Evolutionary conservation across 2,888 invertebrate species (phyloP).

Genomic region (Phaonia tiefii): DNA sequence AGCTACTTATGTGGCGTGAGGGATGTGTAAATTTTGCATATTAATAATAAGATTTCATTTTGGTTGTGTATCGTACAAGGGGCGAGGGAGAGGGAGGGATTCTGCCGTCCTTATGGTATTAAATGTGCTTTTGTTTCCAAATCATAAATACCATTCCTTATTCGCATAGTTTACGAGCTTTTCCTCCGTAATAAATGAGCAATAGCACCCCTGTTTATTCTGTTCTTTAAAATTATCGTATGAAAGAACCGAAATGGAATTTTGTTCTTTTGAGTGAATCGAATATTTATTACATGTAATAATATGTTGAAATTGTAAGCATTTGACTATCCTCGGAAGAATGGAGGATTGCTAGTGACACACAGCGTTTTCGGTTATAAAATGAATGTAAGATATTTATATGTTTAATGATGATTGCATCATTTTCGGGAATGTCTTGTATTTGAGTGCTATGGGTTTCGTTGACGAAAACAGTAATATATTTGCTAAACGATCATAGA

Average conservation of each 20-base stretch:
- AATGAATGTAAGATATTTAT: no score
- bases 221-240: slow-evolving; percentile 41
- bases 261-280: slow-evolving; percentile 54
- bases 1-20: slow-evolving; percentile 15
- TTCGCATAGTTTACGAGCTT: slow-evolving; percentile 39
- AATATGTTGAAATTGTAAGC: not conserved
- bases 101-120: slow-evolving; percentile 2
- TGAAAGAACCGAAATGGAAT: slow-evolving; percentile 49
- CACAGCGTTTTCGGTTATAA: no score
- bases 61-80: not conserved
- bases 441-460: no score
- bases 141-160: slow-evolving; percentile 45
- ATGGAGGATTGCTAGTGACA: no score
- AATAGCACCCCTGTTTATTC: slow-evolving; percentile 40
- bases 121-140: slow-evolving; percentile 23
- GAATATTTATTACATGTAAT: slow-evolving; percentile 56
- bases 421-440: no score
- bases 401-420: no score
- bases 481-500: no score
- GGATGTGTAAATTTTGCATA: slow-evolving; percentile 30
- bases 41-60: slow-evolving; percentile 28
- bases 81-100: not conserved
- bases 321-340: no score
- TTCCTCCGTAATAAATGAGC: slow-evolving; percentile 48
- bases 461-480: no score